Base-by-base conservation (phyloP, 2,113 vertebrate species). In the Melanerpes formicivorus region DNA sequence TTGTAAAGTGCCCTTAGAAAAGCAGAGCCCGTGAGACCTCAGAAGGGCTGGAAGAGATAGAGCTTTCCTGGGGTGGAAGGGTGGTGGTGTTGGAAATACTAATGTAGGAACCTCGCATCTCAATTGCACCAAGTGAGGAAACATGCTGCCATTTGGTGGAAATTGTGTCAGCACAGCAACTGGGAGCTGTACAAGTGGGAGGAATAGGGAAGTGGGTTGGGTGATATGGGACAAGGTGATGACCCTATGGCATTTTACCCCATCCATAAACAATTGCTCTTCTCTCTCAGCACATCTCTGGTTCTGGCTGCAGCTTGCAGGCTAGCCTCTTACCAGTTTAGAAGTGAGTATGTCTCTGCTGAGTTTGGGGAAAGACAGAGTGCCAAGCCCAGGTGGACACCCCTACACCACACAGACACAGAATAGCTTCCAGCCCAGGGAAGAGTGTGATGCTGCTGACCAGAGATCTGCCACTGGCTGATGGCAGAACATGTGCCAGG, bases 401-500 rank as follows among this genome's bases (percentile, higher is more conserved):
- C 5, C 13, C 1, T 17, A 40, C 40, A 50, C 21, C 46, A 27
- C 2, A 6, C 46, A 30, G 32, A 22, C 10, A 48, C 63, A 56
- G 54, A 84, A 54, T 2, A 18, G 12, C 30, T 0, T 0, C 48
- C 0, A 0, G 29, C 14, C 18, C 0, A 0, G 5, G 22, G 18
- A 25, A 8, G 11, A 11, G 4, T 1, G 0, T 0, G 2, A 14
- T 0, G 2, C 50, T 37, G 76, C 34, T 17, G 59, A 58, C 54
- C 5, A 0, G 34, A 16, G 10, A 29, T 23, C 75, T 42, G 5
- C 3, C 48, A 7, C 0, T 3, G 2, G n/a, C 75, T 26, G 30
- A 11, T 3, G 19, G 18, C 32, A 32, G 42, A 29, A 5, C 11
- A 3, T 1, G 3, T 2, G 2, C 1, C 9, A 27, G 34, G 40